Percentiles rank a stretch among this genome's conserved stretches.
phyloP scores from a whole-genome alignment of 1,140 invertebrate genomes.

The Papilio machaon region DNA sequence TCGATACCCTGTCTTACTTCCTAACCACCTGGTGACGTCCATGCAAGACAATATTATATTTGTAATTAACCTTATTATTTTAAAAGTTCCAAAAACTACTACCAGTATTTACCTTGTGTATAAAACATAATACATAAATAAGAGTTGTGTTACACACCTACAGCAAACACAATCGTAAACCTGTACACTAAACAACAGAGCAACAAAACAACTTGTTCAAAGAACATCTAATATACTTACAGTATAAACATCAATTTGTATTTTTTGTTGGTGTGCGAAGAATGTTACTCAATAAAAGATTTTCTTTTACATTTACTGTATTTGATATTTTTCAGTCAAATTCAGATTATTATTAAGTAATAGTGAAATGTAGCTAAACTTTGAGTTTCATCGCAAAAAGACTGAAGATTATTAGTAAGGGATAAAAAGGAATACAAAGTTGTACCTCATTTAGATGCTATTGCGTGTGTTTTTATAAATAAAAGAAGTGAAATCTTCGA shows the following conservation, averaged over 20 bases:
- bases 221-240: constrained; percentile 2
- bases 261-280: background rate
- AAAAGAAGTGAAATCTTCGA: too few species aligned
- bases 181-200: background rate
- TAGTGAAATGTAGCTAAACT: background rate
- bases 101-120: background rate
- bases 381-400: too few species aligned
- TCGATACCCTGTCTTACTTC: too few species aligned
- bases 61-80: too few species aligned
- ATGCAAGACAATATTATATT: too few species aligned
- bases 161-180: background rate
- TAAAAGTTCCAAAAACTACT: too few species aligned
- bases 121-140: background rate
- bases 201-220: background rate
- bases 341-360: background rate
- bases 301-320: background rate
- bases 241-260: background rate
- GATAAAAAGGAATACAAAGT: too few species aligned
- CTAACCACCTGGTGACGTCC: too few species aligned
- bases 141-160: background rate
- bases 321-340: background rate
- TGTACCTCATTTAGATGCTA: too few species aligned
- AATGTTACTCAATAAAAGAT: background rate
- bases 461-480: too few species aligned
- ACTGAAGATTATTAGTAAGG: too few species aligned